A percentile compares a stretch with the other conserved stretches of the same genome.
Evolutionary conservation across 2,797 vertebrate species (phyloP).

Genomic region (Nyctalus aviator): DNA sequence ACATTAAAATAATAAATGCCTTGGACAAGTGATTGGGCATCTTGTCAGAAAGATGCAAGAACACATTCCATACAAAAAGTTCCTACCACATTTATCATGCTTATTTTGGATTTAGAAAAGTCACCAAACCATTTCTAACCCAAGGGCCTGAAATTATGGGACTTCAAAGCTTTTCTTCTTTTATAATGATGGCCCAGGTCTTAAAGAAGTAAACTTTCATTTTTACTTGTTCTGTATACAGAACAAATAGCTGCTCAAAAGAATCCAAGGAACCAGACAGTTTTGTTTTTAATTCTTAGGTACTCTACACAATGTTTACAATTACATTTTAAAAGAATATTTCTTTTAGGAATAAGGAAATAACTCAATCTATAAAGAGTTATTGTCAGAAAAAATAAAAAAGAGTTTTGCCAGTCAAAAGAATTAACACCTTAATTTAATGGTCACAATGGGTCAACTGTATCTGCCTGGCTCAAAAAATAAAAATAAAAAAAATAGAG

Average conservation of each 20-base stretch:
- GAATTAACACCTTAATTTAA: slow-evolving; percentile 30
- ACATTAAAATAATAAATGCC: slow-evolving; percentile 38
- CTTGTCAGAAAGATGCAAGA: not conserved
- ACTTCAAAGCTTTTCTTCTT: not conserved
- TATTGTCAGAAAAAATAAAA: not conserved
- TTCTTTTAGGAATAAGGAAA: slow-evolving; percentile 59
- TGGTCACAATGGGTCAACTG: not conserved
- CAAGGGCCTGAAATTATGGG: slow-evolving; percentile 8
- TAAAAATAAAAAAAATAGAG: slow-evolving; percentile 55
- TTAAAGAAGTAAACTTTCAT: slow-evolving; percentile 3
- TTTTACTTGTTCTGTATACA: not conserved
- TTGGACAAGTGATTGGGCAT: not conserved
- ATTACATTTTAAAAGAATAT: slow-evolving; percentile 36
- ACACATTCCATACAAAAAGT: not conserved
- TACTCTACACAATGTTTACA: slow-evolving; percentile 8
- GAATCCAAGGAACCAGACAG: not conserved
- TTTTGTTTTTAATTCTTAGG: not conserved
- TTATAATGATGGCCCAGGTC: not conserved
- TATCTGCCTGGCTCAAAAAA: slow-evolving; percentile 28
- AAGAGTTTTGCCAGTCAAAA: slow-evolving; percentile 24
- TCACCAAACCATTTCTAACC: not conserved
- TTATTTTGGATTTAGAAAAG: slow-evolving; percentile 38
- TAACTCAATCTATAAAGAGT: not conserved
- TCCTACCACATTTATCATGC: not conserved
- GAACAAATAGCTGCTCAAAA: slow-evolving; percentile 22